phyloP scores from a whole-genome alignment of 2,797 vertebrate genomes.

The Hemitrygon akajei region DNA sequence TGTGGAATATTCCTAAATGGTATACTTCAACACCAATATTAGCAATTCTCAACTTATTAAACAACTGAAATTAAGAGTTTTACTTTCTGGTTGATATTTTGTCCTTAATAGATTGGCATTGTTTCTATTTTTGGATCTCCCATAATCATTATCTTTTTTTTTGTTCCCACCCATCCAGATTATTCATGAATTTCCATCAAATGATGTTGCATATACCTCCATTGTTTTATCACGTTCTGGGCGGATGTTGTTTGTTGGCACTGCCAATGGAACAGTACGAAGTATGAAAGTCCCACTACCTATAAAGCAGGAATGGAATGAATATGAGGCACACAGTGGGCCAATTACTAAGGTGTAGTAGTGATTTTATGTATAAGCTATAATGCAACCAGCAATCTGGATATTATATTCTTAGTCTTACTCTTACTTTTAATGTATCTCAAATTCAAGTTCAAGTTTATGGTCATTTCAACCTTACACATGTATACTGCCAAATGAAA shows the following conservation, averaged over 20 bases:
- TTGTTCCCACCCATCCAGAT: conserved; percentile 56
- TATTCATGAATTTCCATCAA: conserved; percentile 66
- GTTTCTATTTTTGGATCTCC: background rate
- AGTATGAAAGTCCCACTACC: conserved; percentile 78
- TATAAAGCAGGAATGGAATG: conserved; percentile 68
- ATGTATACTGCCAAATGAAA: too few relatives aligned
- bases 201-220: conserved; percentile 65
- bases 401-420: background rate
- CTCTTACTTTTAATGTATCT: too few relatives aligned
- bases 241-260: conserved; percentile 75
- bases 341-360: conserved; percentile 75
- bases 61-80: background rate
- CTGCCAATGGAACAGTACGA: conserved; percentile 70
- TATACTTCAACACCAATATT: background rate
- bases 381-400: background rate
- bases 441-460: too few relatives aligned
- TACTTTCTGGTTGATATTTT: background rate
- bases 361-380: too few relatives aligned
- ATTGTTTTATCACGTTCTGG: conserved; percentile 73
- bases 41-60: background rate
- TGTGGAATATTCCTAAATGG: background rate
- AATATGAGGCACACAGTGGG: conserved; percentile 77
- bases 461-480: too few relatives aligned
- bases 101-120: background rate
- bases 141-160: conserved; percentile 32